Base-by-base conservation (phyloP, 2,888 invertebrate species). In the Cantharis lateralis region DNA sequence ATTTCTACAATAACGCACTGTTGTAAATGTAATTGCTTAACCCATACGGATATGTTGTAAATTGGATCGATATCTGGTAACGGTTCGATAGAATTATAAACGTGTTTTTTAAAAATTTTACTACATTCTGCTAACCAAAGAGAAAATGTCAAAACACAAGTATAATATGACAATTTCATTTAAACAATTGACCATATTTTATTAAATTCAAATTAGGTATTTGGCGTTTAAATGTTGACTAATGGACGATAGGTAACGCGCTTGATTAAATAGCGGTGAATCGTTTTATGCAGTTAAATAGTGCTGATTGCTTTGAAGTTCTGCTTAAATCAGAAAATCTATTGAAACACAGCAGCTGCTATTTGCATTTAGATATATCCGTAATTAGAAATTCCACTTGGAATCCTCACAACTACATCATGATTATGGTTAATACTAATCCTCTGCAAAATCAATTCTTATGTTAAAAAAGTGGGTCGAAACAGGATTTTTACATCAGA, bases 1-100 rank as follows among this genome's bases (percentile, higher is more conserved):
- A 89, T 87, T 81, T 89, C 89, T 13, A 90, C 87, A 74, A 89
- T 85, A 28, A 86, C 88, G 77, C 89, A 89, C 62, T 87, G 87
- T 82, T 90, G 89, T 32, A 89, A 83, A 81, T 89, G 86, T 64
- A 90, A 82, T 74, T 86, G 84, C 66, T 81, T 81, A 13, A 88
- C 85, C 87, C 88, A 89, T 15, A 83, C 76, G 16, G 84, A 84
- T 73, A 89, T 84, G 77, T 89, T 85, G 79, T 89, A 89, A 7
- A 80, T 75, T 0, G 84, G 82, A 71, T 83, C 81, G 15, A 80
- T 81, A n/a, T 82, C 72, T 70, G 82, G 81, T 77, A 80, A 81
- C 7, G 83, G 83, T 16, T 81, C 79, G 32, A 82, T 81, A 10
- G 80, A 82, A 81, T 84, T 83, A 71, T 78, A 80, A 9, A 84